Base-by-base conservation (phyloP, 1,140 invertebrate genomes). In the Druon quercuslanigerum region DNA sequence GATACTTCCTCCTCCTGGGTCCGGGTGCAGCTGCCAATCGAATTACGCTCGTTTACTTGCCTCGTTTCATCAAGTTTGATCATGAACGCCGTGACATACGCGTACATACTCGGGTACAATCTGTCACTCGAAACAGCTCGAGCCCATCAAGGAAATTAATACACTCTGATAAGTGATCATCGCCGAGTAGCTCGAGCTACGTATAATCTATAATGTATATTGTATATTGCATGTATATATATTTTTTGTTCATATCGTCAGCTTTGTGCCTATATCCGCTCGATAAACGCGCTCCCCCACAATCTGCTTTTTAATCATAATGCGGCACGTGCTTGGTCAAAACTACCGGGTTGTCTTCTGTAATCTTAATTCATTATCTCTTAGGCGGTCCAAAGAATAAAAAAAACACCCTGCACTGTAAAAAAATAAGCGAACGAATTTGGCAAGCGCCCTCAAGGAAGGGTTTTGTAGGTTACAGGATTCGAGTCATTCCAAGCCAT, bases 101-200 rank as follows among this genome's bases (percentile, higher is more conserved):
- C 57, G 33, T 66, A 66, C 60, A 66, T 33, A 66, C 25, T 66
- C 60, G 60, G 14, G 60, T 66, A 66, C 60, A 66, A 66, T 66
- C 60, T 66, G 60, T 66, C 60, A 66, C 33, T 66, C 60, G 33
- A 66, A 66, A 33, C 60, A 66, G 60, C 60, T 40, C 25, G 20
- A 66, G 40, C 60, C 56, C 60, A 66, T 66, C 60, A 66, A 66
- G 60, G 25, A 66, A 66, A 66, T 66, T 66, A 66, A 66, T 66
- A 66, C 46, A 66, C 40, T 66, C 60, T 66, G 60, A 66, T 66
- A 66, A 66, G 60, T 66, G 40, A 66, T 66, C 60, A 66, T 66
- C 60, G 25, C 25, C 25, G 40, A 46, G 40, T 46, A 46, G 40
- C 40, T 46, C 40, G 40, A 46, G 40, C 40, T 46, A 46, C 40